These are phyloP conservation scores for Lasioglossum baleicum DNA, from an alignment of 1,140 invertebrate species.

Conservation along the genomic window DNA sequence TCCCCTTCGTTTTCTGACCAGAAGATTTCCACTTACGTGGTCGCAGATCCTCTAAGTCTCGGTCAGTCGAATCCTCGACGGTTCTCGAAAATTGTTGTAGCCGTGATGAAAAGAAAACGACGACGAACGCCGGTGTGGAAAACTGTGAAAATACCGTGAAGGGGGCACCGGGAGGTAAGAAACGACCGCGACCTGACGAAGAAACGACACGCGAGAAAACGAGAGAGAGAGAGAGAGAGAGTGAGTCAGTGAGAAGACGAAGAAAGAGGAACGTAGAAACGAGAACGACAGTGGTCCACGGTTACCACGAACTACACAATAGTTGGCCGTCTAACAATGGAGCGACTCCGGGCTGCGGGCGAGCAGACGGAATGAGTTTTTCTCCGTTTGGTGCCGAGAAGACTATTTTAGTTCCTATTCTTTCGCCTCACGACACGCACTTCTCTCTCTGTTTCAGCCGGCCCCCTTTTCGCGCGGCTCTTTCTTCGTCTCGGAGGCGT, in stretches of 20 bases:
- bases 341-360: constrained; percentile 54
- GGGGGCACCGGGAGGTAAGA: neutral
- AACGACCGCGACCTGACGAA: neutral
- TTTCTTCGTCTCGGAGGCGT: constrained; percentile 48
- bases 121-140: neutral
- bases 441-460: constrained; percentile 20
- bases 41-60: neutral
- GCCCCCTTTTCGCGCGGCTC: constrained; percentile 11
- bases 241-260: too few relatives aligned
- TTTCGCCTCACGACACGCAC: constrained; percentile 41
- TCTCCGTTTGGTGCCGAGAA: constrained; percentile 63
- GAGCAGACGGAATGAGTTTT: constrained; percentile 68
- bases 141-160: neutral
- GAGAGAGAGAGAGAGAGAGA: too few relatives aligned
- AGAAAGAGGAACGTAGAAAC: constrained; percentile 3
- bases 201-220: constrained; percentile 2
- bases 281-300: constrained; percentile 55
- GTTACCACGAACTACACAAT: constrained; percentile 68
- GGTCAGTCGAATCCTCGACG: neutral
- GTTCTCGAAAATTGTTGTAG: constrained; percentile 12
- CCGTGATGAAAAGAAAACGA: constrained; percentile 7
- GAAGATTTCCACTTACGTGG: neutral
- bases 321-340: constrained; percentile 65
- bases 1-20: neutral
- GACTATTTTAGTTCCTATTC: constrained; percentile 66